These are phyloP conservation scores for Tinea semifulvella DNA, from an alignment of 2,888 invertebrate species.

Conservation along the genomic window DNA sequence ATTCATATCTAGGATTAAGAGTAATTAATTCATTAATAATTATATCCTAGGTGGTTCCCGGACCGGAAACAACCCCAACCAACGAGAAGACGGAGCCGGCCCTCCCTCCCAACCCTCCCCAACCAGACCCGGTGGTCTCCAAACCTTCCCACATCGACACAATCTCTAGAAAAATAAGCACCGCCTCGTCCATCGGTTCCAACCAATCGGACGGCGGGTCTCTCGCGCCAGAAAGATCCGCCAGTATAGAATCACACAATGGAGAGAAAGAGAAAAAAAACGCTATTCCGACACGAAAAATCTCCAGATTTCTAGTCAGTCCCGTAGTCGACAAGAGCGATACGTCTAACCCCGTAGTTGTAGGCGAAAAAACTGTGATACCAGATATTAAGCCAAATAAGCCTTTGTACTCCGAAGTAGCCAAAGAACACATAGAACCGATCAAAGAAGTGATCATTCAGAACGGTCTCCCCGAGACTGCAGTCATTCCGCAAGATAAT, in stretches of 20 bases:
- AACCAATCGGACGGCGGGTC: slow-evolving; percentile 59
- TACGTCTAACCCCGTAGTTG: slow-evolving; percentile 15
- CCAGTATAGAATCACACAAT: slow-evolving; percentile 44
- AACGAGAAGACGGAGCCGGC: slow-evolving; percentile 14
- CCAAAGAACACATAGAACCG: slow-evolving; percentile 25
- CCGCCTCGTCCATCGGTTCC: slow-evolving; percentile 57
- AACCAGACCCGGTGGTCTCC: slow-evolving; percentile 22
- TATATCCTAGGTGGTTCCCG: slow-evolving; percentile 2
- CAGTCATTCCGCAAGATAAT: slow-evolving; percentile 18
- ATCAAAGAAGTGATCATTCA: slow-evolving; percentile 24
- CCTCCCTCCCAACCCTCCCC: slow-evolving; percentile 5
- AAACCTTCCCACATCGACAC: slow-evolving; percentile 26
- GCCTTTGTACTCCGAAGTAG: slow-evolving; percentile 22
- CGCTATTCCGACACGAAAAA: slow-evolving; percentile 72
- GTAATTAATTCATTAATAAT: too few species aligned
- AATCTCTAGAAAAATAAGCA: slow-evolving; percentile 48
- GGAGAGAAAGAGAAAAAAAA: slow-evolving; percentile 50
- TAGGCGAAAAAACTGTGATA: slow-evolving; percentile 29
- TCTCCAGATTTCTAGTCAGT: slow-evolving; percentile 84
- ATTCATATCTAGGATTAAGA: too few species aligned
- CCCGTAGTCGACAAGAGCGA: slow-evolving; percentile 72
- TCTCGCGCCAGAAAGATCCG: slow-evolving; percentile 41
- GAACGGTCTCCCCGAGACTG: slow-evolving; percentile 34
- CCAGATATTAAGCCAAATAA: slow-evolving; percentile 11
- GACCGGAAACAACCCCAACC: slow-evolving; percentile 10